Percentiles rank a stretch among this genome's conserved stretches.
Evolutionary conservation across 2,113 vertebrate genomes (phyloP).

Genomic region (Cinclus cinclus): DNA sequence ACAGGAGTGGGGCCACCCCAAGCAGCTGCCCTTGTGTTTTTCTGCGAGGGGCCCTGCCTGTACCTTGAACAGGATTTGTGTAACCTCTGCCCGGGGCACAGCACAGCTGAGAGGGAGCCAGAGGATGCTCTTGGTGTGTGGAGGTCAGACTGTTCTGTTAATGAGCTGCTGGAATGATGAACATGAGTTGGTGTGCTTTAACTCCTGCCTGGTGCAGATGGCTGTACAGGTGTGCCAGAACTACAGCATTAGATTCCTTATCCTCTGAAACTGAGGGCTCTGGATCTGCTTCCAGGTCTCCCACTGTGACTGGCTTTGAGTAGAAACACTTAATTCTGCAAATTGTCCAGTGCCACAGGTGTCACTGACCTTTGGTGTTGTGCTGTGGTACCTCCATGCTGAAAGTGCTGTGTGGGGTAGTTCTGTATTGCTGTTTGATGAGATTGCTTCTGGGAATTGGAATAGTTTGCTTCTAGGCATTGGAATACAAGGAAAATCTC

Average conservation of each 20-base stretch:
- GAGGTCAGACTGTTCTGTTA: background rate
- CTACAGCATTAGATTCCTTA: background rate
- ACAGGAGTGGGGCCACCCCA: too few species aligned
- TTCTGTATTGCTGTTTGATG: accelerated
- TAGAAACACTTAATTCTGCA: background rate
- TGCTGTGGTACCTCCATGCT: background rate
- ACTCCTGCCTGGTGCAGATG: background rate
- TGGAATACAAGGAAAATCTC: background rate
- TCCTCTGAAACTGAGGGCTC: background rate
- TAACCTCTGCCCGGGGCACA: accelerated
- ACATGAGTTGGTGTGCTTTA: accelerated
- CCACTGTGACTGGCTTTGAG: background rate
- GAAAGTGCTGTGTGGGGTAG: accelerated
- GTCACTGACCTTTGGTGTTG: background rate
- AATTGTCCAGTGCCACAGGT: background rate
- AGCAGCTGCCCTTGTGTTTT: accelerated
- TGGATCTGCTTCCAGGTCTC: background rate
- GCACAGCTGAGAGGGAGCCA: accelerated
- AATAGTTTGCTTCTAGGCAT: background rate
- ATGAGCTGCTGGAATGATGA: accelerated
- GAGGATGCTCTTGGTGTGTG: accelerated
- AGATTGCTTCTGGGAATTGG: background rate
- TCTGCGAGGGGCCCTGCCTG: accelerated
- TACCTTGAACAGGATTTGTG: accelerated
- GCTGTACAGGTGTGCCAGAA: background rate